Conservation (phyloP, 2,888 invertebrate genomes). For the Saturnia japonica region DNA sequence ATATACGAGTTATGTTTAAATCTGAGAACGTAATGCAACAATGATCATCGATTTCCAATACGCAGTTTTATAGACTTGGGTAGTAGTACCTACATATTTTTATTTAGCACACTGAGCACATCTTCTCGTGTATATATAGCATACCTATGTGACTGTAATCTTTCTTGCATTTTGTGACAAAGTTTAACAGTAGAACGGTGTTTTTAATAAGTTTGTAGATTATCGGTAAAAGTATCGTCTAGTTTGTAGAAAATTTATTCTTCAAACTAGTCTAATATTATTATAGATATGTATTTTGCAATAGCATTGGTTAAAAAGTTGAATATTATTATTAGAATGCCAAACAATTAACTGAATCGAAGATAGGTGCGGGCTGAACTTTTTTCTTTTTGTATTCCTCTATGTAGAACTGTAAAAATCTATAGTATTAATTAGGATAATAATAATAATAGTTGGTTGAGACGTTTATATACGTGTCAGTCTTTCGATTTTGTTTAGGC, state of each 20-base stretch:
- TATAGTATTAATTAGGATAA: not conserved
- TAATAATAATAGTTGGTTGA: not conserved
- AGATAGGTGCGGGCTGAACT: not conserved
- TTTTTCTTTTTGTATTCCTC: not conserved
- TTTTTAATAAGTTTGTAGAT: not conserved
- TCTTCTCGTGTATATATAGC: not conserved
- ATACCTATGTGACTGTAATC: not conserved
- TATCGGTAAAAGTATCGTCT: not conserved
- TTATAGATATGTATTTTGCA: no score
- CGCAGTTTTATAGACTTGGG: not conserved
- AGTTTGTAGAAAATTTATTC: no score
- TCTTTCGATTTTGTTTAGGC: no score
- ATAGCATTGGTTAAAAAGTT: not conserved
- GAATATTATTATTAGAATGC: not conserved
- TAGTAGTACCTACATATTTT: not conserved
- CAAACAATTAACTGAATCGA: not conserved
- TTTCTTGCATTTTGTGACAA: not conserved
- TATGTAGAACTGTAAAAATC: not conserved
- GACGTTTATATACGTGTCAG: no score
- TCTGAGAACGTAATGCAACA: not conserved
- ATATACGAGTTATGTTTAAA: not conserved
- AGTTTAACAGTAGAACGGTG: not conserved
- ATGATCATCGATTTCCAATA: slow-evolving; percentile 2
- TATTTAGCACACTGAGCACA: not conserved
- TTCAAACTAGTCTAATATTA: no score